Conservation (phyloP, 2,888 invertebrate species). For the Drosophila eohydei region DNA sequence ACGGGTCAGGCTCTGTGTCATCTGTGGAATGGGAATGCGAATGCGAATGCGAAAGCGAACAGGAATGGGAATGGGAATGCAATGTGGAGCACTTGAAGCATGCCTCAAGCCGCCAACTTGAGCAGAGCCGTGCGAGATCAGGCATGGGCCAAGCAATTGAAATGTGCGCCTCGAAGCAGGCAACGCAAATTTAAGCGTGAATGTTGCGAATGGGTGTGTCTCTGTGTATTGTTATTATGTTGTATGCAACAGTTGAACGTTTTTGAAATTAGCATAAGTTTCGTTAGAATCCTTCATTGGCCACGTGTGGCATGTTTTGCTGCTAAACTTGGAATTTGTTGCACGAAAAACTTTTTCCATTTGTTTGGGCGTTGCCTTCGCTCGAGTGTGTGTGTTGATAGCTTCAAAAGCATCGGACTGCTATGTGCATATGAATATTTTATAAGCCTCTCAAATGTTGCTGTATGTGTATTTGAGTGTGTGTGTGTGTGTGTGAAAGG, state of each 20-base stretch:
- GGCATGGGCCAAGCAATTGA: slow-evolving; percentile 16
- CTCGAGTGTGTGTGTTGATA: slow-evolving; percentile 44
- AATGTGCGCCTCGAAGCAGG: slow-evolving; percentile 52
- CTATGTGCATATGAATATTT: slow-evolving; percentile 75
- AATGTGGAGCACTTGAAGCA: slow-evolving; percentile 38
- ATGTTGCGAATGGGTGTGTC: neutral
- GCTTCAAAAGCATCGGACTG: slow-evolving; percentile 68
- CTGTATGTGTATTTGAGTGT: slow-evolving; percentile 2
- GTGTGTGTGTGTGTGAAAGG: slow-evolving; percentile 6
- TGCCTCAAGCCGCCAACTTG: slow-evolving; percentile 17
- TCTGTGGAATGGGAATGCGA: neutral
- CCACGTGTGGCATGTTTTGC: slow-evolving; percentile 27
- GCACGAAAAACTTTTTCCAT: slow-evolving; percentile 69
- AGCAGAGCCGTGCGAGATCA: slow-evolving; percentile 31
- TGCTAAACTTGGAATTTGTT: slow-evolving; percentile 68
- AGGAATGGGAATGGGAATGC: neutral
- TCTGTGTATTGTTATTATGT: slow-evolving; percentile 11
- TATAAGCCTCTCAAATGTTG: slow-evolving; percentile 63
- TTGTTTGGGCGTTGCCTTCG: slow-evolving; percentile 50
- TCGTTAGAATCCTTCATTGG: slow-evolving; percentile 36
- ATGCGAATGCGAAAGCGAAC: neutral
- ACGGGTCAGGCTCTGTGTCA: slow-evolving; percentile 8
- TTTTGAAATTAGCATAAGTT: slow-evolving; percentile 75
- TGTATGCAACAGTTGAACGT: slow-evolving; percentile 72
- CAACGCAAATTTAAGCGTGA: slow-evolving; percentile 21